These are phyloP conservation scores for Drosophila demipolita DNA, from an alignment of 2,888 invertebrate genomes.

Conservation along the genomic window DNA sequence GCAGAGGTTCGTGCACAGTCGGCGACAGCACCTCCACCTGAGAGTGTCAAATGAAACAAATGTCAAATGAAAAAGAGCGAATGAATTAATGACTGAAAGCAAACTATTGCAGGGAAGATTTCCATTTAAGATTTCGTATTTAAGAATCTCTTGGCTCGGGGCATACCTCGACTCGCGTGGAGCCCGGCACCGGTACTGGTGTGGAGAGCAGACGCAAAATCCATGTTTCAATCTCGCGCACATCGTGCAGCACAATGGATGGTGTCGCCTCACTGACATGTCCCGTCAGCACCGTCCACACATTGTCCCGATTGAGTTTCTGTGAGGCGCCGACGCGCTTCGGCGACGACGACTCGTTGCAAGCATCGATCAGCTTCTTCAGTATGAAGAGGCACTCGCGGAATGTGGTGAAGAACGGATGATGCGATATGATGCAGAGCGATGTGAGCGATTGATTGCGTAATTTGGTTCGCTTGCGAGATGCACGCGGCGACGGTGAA, in stretches of 20 bases:
- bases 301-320: slow-evolving; percentile 95
- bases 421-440: slow-evolving; percentile 98
- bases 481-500: slow-evolving; percentile 93
- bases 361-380: slow-evolving; percentile 98
- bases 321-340: slow-evolving; percentile 95
- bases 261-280: slow-evolving; percentile 92
- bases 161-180: slow-evolving; percentile 90
- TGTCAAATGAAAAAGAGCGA: not conserved
- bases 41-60: not conserved
- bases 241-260: slow-evolving; percentile 96
- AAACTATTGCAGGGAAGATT: not conserved
- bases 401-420: slow-evolving; percentile 99
- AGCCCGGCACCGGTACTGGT: slow-evolving; percentile 99
- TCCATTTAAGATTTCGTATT: not conserved
- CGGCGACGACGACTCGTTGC: slow-evolving; percentile 97
- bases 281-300: slow-evolving; percentile 97
- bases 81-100: not conserved
- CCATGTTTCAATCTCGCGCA: slow-evolving; percentile 99
- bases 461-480: slow-evolving; percentile 92
- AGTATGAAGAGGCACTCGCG: slow-evolving; percentile 98
- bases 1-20: slow-evolving; percentile 92
- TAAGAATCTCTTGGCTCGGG: not conserved
- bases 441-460: slow-evolving; percentile 98
- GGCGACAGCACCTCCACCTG: slow-evolving; percentile 93
- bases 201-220: slow-evolving; percentile 97